Base-by-base conservation (phyloP, 2,888 invertebrate genomes). In the Platynereis dumerilii region DNA sequence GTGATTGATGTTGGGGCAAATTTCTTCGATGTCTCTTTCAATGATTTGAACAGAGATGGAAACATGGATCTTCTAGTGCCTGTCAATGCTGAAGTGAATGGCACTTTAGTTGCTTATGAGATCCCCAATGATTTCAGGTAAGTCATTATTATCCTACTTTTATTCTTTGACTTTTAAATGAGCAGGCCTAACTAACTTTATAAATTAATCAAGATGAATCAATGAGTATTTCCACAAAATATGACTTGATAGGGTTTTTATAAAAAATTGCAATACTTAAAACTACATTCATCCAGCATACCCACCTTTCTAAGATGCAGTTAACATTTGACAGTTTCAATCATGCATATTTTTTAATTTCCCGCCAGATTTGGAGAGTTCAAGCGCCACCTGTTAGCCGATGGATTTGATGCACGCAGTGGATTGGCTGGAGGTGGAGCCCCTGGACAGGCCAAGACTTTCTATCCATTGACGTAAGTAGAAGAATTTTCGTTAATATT, bases 41-140 rank as follows among this genome's bases (percentile, higher is more conserved):
- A 62, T 1, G 79, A 80, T 65, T 39, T 80, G 1, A 79, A 80
- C 61, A 69, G 66, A 5, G 78, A 80, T 58, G 75, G 76, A 1
- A 64, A 62, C n/a, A 61, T 60, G 0, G 79, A 80, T 58, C 67
- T 79, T 0, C 65, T 80, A 2, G 76, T 78, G 1, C 70, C 77
- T 24, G 71, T 71, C 7, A 78, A 79, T 66, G 66, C 65, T 52
- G 75, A 73, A 2, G 64, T 53, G 12, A 73, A 74, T 60, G 79
- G 77, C 10, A 69, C 75, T 17, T 57, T 79, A 0, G 69, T 73
- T 44, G 75, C 69, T n/a, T 80, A 74, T 67, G 75, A 77, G 53
- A 69, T 78, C 3, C 77, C 78, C 0, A 64, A 66, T 7, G 78
- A 79, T 57, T 78, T 79, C 67, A 63, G 77, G 78, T 76, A 70